Evolutionary conservation across 35 echinoderm and acorn worm species (phyloP).

Genomic region (Hemicentrotus pulcherrimus): DNA sequence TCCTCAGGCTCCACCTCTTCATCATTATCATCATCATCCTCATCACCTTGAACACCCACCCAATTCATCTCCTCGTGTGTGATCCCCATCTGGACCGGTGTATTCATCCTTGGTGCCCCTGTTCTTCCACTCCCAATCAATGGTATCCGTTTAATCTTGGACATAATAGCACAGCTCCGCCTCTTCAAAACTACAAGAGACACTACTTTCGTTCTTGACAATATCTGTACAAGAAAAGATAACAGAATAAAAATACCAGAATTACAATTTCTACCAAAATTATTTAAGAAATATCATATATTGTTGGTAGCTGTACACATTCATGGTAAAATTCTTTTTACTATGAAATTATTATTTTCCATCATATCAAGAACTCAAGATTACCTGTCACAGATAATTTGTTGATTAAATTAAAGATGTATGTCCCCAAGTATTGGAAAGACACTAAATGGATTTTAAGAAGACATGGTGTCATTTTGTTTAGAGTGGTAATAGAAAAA

Average conservation of each 20-base stretch:
- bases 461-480: no score
- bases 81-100: constrained; percentile 74
- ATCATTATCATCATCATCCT: background rate
- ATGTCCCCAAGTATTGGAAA: no score
- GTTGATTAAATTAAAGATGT: no score
- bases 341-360: no score
- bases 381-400: no score
- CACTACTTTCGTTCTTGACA: constrained; percentile 60
- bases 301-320: no score
- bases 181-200: constrained; percentile 82
- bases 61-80: constrained; percentile 64
- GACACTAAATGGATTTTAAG: no score
- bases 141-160: constrained; percentile 74
- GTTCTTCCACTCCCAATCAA: constrained; percentile 86
- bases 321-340: no score
- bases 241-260: background rate
- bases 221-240: constrained; percentile 37
- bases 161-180: constrained; percentile 79
- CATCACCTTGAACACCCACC: constrained; percentile 43
- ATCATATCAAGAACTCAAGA: no score
- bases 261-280: no score
- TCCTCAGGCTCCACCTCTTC: background rate
- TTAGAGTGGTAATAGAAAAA: no score
- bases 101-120: background rate
- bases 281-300: no score